Conservation (phyloP, 2,113 vertebrate genomes). For the Mus spicilegus region DNA sequence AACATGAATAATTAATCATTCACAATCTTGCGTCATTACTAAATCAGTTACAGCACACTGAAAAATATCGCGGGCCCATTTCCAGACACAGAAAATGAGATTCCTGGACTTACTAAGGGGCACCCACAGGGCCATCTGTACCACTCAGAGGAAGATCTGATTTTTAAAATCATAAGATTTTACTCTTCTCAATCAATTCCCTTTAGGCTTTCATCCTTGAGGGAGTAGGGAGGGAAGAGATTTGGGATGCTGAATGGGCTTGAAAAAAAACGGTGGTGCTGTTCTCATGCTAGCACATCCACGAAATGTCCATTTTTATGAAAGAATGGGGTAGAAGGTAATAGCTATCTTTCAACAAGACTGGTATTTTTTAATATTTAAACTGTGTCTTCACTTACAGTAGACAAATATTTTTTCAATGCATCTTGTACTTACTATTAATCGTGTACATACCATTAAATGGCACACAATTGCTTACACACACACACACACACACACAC, state of each 20-base stretch:
- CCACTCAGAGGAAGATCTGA: neutral
- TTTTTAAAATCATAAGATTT: neutral
- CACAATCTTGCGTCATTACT: slow-evolving; percentile 78
- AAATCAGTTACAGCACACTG: slow-evolving; percentile 61
- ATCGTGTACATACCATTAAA: neutral
- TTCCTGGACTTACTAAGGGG: neutral
- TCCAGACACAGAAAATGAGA: slow-evolving; percentile 55
- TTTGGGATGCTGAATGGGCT: neutral
- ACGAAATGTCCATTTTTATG: slow-evolving; percentile 12
- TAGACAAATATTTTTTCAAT: neutral
- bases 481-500: neutral
- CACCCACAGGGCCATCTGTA: neutral
- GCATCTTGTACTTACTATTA: neutral
- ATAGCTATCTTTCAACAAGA: neutral
- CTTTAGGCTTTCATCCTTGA: neutral
- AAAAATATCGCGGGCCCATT: neutral
- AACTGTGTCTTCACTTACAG: slow-evolving; percentile 11
- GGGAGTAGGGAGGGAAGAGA: neutral
- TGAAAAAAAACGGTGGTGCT: neutral
- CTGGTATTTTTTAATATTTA: neutral
- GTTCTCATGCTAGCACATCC: neutral
- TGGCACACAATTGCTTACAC: neutral
- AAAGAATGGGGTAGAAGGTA: neutral
- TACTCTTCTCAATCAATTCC: neutral
- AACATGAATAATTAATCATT: slow-evolving; percentile 82